Conservation (phyloP, 2,113 vertebrate species). For the Microcebus lehilahytsara region DNA sequence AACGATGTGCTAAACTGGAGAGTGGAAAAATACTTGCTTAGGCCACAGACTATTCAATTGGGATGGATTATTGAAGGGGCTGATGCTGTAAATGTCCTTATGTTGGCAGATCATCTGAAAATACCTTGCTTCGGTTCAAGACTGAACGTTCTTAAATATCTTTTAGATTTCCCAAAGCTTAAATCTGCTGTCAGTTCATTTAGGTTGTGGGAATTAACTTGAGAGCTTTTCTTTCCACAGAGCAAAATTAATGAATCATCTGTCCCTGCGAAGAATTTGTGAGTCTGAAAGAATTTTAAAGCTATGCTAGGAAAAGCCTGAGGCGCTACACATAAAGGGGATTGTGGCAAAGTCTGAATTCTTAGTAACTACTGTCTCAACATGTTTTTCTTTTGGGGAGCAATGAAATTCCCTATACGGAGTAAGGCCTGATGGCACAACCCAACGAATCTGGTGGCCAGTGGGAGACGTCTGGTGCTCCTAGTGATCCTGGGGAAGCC, state of each 20-base stretch:
- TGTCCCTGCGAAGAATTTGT: conserved; percentile 33
- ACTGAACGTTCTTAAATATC: conserved; percentile 17
- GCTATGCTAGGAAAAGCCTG: conserved; percentile 39
- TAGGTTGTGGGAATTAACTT: conserved; percentile 27
- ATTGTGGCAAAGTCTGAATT: conserved; percentile 43
- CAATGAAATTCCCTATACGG: conserved; percentile 37
- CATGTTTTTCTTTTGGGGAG: conserved; percentile 49
- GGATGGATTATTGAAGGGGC: neutral
- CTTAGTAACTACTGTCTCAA: conserved; percentile 60
- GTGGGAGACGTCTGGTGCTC: neutral
- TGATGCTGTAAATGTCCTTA: neutral
- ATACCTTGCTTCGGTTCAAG: conserved; percentile 24
- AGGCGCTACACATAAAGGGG: conserved; percentile 1
- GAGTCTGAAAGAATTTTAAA: conserved; percentile 59
- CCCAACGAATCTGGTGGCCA: neutral
- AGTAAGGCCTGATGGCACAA: neutral
- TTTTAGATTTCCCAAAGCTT: conserved; percentile 49
- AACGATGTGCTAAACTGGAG: conserved; percentile 31
- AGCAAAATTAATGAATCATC: conserved; percentile 57
- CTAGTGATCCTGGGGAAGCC: neutral
- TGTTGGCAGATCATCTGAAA: conserved; percentile 48
- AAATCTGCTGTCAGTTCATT: conserved; percentile 44
- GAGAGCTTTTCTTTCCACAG: conserved; percentile 46
- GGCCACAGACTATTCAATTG: conserved; percentile 36
- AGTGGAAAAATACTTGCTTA: conserved; percentile 58